These are phyloP conservation scores for Erebia aethiops DNA, from an alignment of 2,888 invertebrate species.

Conservation along the genomic window DNA sequence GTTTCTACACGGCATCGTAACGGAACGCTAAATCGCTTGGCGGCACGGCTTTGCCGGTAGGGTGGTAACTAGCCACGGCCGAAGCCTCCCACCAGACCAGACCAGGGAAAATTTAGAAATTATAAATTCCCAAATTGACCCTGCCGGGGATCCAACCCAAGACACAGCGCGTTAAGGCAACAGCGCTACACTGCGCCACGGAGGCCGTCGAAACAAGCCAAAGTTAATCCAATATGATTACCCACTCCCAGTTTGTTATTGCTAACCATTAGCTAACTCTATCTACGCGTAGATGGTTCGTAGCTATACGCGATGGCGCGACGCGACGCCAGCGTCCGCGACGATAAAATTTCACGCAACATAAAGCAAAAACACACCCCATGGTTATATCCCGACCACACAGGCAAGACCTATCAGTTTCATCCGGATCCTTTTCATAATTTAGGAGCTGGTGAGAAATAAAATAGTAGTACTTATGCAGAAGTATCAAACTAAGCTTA, in stretches of 20 bases:
- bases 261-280: conserved; percentile 8
- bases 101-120: no score
- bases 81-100: no score
- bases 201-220: no score
- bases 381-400: conserved; percentile 65
- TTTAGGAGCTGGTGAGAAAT: not conserved
- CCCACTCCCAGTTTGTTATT: conserved; percentile 7
- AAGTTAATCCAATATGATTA: conserved; percentile 6
- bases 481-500: no score
- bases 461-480: not conserved
- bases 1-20: no score
- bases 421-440: conserved; percentile 24
- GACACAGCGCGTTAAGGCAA: no score
- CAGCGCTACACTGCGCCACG: no score
- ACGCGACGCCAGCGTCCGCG: conserved; percentile 58
- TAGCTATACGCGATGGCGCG: conserved; percentile 29
- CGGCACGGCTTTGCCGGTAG: no score
- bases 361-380: conserved; percentile 83
- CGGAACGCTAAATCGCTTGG: no score
- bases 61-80: no score
- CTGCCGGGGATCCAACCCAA: no score
- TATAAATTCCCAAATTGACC: no score
- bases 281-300: not conserved
- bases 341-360: conserved; percentile 81
- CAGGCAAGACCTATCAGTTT: conserved; percentile 52